Base-by-base conservation (phyloP, 2,797 vertebrate genomes). In the Monodelphis domestica region DNA sequence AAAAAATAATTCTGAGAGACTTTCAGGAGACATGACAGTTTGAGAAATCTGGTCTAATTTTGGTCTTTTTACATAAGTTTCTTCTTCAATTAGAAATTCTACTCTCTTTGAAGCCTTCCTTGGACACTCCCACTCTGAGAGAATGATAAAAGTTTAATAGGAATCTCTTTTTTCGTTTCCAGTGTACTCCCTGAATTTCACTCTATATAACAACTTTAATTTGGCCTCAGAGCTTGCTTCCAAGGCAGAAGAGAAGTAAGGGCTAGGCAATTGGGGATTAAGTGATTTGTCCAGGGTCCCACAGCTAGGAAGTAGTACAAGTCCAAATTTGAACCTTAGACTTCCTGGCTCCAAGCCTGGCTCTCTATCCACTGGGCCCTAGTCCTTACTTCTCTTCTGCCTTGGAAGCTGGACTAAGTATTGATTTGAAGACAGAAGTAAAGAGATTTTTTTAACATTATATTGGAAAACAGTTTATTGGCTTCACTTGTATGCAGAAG, bases 131-230 rank as follows among this genome's bases (percentile, higher is more conserved):
- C 63, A 3, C 87, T 78, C 33, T 38, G 92, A 14, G 38, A 93
- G 92, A 63, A 90, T 63, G 53, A 1, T 12, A 33, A 88, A 53
- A 51, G 91, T 57, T 54, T n/a, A 53, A 0, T 45, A 90, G 53
- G 51, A 55, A 57, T 91, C 11, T 91, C 54, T 28, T 93, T 88
- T 70, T 54, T 70, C 94, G 70, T 88, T 94, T 95, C 89, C 89
- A 70, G 93, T 95, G 56, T 10, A 7, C 54, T 52, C n/a, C 51
- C 45, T 0, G 2, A 90, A 55, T 91, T 90, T 92, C 54, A 3
- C 84, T 90, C 90, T 78, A 29, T 2, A 70, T 59, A 78, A 90
- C 5, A 50, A 51, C 7, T 84, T 89, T 56, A 70, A 7, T 1
- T 54, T 52, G 56, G 52, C 6, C 70, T 78, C 56, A 11, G 57